Evolutionary conservation across 2,113 vertebrate genomes (phyloP), one percentile per base, ranked within the genome.

Genomic region (Cynoglossus semilaevis): DNA sequence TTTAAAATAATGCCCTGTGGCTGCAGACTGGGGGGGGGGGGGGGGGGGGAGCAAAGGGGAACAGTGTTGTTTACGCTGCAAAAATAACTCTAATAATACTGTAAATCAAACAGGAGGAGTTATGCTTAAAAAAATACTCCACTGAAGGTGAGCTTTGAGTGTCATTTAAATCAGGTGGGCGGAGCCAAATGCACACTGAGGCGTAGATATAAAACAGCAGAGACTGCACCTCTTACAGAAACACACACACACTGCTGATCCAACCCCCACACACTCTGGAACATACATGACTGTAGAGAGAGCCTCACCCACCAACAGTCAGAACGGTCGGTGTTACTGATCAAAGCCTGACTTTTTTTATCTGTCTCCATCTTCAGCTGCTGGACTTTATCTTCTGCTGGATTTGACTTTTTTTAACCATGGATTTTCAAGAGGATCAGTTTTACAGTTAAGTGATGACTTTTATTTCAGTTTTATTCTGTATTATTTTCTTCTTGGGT

Each of bases 301-400:
- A 58, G 56, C 72, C 69, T 76, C 75, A 51, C 73, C 82, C 77
- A 58, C 80, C 81, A 81, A 76, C 83, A 58, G 73, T 29, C 22
- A 29, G 22, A 29, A 6, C 22, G 22, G 22, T 29, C 22, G 6
- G 22, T 29, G 22, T 2, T 29, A 29, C 69, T 54, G 64, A 70
- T 64, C 61, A 61, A 76, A 49, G 65, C 73, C 46, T 48, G 42
- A 48, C 70, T 67, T n/a, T n/a, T n/a, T n/a, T n/a, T n/a, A n/a
- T 58, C 74, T 43, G 50, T 5, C 61, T 58, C 56, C 22, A 59
- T 17, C 60, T 66, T 49, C 70, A 58, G 22, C 22, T 29, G 22
- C 22, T 29, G 22, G 22, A 29, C 38, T 3, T 40, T 68, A 57
- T 55, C 12, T 55, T 35, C 53, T 71, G 35, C 36, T 0, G 51